Base-by-base conservation (phyloP, 1,140 invertebrate species). In the Drosophila lacertosa region DNA sequence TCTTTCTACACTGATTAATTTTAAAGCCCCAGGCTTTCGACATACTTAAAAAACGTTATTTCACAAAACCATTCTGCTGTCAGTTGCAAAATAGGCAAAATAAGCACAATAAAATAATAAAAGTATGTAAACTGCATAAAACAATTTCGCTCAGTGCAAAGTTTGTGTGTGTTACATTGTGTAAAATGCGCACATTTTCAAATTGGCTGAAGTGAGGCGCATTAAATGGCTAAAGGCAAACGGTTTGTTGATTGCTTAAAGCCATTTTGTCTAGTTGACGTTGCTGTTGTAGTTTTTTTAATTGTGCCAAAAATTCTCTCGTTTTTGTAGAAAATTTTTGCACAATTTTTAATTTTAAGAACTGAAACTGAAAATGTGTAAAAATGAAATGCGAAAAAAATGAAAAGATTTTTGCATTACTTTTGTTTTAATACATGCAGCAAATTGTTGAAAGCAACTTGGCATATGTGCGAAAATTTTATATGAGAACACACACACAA, bases 391-490 rank as follows among this genome's bases (percentile, higher is more conserved):
- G n/a, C n/a, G n/a, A 26, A 39, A 54, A 13, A 26, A 37, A 26
- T 54, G 51, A 86, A 66, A 77, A 66, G 72, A 80, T 50, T 77
- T 67, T 80, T 44, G 58, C 66, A 73, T 84, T 80, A 81, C 81
- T 84, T 84, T 86, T 84, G 73, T 84, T 83, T 79, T 86, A 84
- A 86, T 84, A 80, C 74, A n/a, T 86, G 65, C 64, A 77, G 76
- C 59, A 79, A 84, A 84, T 73, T 50, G 72, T 26, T 79, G 68
- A 84, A 77, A 69, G 77, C 73, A 88, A 50, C 64, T 74, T 81
- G 77, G 74, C 81, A 77, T 88, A 88, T 86, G 77, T 88, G 74
- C 44, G 65, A 81, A 88, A 66, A 88, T 88, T 77, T 68, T 77
- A 81, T 80, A 84, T 69, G 57, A 84, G 66, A 42, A 11, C 37